These are phyloP conservation scores for Calonectris borealis DNA, from an alignment of 2,113 vertebrate species.

Conservation along the genomic window DNA sequence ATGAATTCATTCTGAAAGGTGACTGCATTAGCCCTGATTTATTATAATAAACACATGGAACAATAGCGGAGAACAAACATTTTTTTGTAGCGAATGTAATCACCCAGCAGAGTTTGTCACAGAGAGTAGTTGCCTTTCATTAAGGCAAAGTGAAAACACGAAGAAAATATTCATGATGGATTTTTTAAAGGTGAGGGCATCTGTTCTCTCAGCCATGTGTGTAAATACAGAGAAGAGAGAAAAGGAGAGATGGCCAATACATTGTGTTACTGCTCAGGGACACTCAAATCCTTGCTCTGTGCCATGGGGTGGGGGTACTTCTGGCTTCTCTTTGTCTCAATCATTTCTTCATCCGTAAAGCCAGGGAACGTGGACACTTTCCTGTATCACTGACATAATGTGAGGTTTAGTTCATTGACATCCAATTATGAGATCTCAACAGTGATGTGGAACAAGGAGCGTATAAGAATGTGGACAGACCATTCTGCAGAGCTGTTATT, in stretches of 20 bases:
- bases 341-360: neutral
- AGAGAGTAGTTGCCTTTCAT: neutral
- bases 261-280: neutral
- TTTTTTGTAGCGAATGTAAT: slow-evolving; percentile 16
- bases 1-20: neutral
- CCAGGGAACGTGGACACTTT: accelerated
- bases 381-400: too few species aligned
- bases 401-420: neutral
- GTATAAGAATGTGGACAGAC: neutral
- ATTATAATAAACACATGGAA: slow-evolving; percentile 33
- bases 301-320: neutral
- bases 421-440: neutral
- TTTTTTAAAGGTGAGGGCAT: neutral
- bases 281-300: neutral
- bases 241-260: neutral
- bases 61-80: slow-evolving; percentile 6
- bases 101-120: neutral
- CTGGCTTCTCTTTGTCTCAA: neutral
- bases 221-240: neutral
- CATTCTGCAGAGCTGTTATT: neutral
- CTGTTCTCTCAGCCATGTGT: neutral
- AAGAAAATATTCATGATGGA: neutral
- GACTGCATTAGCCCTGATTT: slow-evolving; percentile 31
- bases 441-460: neutral
- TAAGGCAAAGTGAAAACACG: neutral